phyloP scores from a whole-genome alignment of 2,888 invertebrate genomes.

The Melinaea marsaeus region DNA sequence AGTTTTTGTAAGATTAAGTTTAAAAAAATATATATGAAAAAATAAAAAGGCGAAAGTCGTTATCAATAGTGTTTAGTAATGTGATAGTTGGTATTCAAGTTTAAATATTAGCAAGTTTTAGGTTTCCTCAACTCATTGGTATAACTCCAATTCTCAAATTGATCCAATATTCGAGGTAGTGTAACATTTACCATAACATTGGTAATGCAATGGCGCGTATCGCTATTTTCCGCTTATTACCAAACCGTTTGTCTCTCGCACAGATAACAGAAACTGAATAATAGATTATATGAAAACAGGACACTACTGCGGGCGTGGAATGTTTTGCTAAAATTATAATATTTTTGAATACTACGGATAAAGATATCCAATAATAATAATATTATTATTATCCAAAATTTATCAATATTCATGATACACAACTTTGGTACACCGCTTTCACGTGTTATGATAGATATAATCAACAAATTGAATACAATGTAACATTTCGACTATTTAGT shows the following conservation, averaged over 20 bases:
- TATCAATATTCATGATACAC: too few species aligned
- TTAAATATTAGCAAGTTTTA: too few species aligned
- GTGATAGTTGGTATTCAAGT: too few species aligned
- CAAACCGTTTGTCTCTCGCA: slow-evolving; percentile 30
- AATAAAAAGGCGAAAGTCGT: too few species aligned
- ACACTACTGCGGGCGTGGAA: neutral
- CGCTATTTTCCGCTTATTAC: slow-evolving; percentile 33
- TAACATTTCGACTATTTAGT: neutral
- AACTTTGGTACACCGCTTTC: too few species aligned
- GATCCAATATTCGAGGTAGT: slow-evolving; percentile 7
- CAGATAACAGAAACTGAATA: slow-evolving; percentile 23
- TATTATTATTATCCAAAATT: too few species aligned
- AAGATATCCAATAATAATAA: too few species aligned
- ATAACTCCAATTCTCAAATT: slow-evolving; percentile 13
- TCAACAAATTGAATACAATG: too few species aligned
- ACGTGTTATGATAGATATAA: too few species aligned
- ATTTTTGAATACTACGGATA: neutral
- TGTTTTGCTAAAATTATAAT: neutral
- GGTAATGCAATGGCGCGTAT: slow-evolving; percentile 30
- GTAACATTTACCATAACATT: slow-evolving; percentile 19
- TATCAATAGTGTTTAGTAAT: too few species aligned
- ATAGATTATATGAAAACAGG: slow-evolving; percentile 20
- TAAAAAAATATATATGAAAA: too few species aligned
- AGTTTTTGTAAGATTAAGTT: too few species aligned
- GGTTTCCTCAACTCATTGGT: neutral